Conservation (phyloP, 2,113 vertebrate species). For the Eclectus roratus region DNA sequence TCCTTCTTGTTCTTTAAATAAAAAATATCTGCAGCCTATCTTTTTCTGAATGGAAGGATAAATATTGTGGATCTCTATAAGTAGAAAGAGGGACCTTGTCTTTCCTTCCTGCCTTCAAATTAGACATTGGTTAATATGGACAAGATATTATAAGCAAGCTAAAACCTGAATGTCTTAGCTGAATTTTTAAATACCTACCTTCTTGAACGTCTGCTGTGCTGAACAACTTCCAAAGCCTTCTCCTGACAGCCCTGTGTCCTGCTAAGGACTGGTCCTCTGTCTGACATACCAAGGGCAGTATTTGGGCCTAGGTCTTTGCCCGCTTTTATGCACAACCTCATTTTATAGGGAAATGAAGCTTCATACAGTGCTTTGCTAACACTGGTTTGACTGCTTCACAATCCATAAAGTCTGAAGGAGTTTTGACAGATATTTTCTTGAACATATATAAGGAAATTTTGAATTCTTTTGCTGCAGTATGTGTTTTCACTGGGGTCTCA, state of each 20-base stretch:
- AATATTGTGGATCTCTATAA: neutral
- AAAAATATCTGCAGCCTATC: neutral
- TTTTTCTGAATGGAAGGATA: neutral
- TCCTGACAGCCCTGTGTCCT: neutral
- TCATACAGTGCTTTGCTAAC: neutral
- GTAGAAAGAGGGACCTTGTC: neutral
- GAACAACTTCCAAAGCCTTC: neutral
- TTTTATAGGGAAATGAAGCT: neutral
- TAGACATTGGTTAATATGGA: neutral
- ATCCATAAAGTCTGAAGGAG: neutral
- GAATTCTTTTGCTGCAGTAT: constrained; percentile 9
- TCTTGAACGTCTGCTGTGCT: neutral
- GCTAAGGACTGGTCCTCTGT: neutral
- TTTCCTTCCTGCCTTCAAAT: neutral
- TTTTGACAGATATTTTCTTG: constrained; percentile 39
- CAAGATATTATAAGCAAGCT: neutral
- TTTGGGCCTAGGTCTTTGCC: neutral
- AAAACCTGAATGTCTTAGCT: neutral
- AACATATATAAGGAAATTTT: constrained; percentile 17
- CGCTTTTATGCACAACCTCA: neutral
- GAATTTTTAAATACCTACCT: neutral
- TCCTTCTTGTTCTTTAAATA: neutral
- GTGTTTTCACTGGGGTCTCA: constrained; percentile 17
- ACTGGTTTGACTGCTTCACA: neutral
- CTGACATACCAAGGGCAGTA: neutral